Percentiles rank a stretch among this genome's conserved stretches.
phyloP scores from a whole-genome alignment of 92 coral and sea anemone species.

The Epizoanthus scotinus region DNA sequence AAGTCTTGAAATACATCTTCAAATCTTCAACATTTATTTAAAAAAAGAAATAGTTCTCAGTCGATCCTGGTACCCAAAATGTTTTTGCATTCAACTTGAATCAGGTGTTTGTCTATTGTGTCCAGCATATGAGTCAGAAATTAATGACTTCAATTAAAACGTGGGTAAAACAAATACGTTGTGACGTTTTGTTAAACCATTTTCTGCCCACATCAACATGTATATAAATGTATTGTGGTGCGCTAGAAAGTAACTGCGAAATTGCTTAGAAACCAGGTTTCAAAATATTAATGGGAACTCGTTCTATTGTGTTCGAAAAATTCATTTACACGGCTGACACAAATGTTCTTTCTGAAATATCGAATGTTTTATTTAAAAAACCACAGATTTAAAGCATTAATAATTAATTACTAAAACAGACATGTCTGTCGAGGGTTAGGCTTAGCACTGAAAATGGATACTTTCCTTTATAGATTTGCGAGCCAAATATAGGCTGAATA shows the following conservation, averaged over 20 bases:
- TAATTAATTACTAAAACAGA: slow-evolving; percentile 24
- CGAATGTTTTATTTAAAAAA: slow-evolving; percentile 21
- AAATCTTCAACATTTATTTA: too few species aligned
- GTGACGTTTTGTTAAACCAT: background rate
- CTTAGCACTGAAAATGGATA: background rate
- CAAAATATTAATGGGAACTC: background rate
- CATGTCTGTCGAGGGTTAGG: background rate
- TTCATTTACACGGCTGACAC: slow-evolving; percentile 4
- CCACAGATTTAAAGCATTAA: slow-evolving; percentile 33
- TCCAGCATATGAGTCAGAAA: too few species aligned
- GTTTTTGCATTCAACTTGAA: too few species aligned
- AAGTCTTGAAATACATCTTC: too few species aligned
- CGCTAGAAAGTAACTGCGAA: background rate
- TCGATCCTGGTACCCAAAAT: too few species aligned
- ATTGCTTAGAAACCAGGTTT: slow-evolving; percentile 1
- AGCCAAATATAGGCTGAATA: background rate
- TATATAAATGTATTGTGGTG: background rate
- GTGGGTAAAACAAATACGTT: background rate
- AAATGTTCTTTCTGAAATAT: slow-evolving; percentile 22
- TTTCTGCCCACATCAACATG: background rate
- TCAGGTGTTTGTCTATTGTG: too few species aligned
- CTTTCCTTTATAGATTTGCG: background rate
- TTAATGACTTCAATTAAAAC: background rate
- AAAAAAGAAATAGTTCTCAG: too few species aligned
- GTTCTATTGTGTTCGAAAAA: background rate